Percentiles rank a stretch among this genome's conserved stretches.
phyloP scores from a whole-genome alignment of 2,888 invertebrate genomes.

The Alentia gelatinosa region DNA sequence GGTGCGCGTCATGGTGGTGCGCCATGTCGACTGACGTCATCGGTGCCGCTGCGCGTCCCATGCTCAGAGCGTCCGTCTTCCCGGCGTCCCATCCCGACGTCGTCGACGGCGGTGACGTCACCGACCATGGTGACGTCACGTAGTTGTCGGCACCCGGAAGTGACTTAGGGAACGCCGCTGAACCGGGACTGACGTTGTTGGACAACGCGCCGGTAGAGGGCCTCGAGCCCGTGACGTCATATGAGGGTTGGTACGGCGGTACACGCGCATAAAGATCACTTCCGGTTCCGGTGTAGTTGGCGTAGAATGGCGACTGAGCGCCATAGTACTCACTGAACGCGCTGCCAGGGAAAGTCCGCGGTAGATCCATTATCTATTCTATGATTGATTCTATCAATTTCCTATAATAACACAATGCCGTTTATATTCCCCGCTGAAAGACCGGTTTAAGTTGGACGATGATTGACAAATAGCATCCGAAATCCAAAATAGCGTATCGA shows the following conservation, averaged over 20 bases:
- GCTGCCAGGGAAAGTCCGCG: slow-evolving; percentile 43
- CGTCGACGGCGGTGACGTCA: neutral
- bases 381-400: neutral
- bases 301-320: slow-evolving; percentile 13
- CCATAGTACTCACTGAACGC: slow-evolving; percentile 54
- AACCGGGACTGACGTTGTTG: neutral
- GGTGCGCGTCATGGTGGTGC: neutral
- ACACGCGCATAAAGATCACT: neutral
- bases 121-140: neutral
- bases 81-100: neutral
- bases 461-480: too few species aligned
- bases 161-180: neutral
- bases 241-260: neutral
- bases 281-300: slow-evolving; percentile 9
- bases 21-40: neutral
- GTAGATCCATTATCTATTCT: slow-evolving; percentile 27
- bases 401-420: too few species aligned
- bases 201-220: neutral
- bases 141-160: neutral
- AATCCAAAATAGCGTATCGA: too few species aligned
- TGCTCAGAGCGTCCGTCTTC: neutral
- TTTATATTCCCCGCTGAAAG: too few species aligned
- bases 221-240: neutral
- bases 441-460: too few species aligned
- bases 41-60: neutral